Evolutionary conservation across 2,113 vertebrate genomes (phyloP), one percentile per base, ranked within the genome.

Genomic region (Dolichotis patagonum): DNA sequence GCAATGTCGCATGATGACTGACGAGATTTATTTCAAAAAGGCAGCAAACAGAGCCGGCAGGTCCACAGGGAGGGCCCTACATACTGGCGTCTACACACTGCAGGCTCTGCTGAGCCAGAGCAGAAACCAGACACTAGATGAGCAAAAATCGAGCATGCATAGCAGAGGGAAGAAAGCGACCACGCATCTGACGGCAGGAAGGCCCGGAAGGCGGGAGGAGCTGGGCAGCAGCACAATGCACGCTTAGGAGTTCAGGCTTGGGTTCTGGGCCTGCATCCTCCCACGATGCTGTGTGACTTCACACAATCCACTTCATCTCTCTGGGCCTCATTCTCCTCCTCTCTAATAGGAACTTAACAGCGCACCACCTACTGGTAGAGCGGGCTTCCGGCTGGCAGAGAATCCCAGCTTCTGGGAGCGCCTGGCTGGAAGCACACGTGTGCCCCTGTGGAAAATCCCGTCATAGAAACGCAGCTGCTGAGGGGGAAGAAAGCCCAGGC

Each of bases 1-100:
- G 0, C 20, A 0, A 4, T 20, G 56, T 19, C 49, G 22, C 11
- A 0, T 32, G 86, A 52, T 4, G 24, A 30, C 38, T 22, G 84
- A 35, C 38, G 0, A 10, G n/a, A 16, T 22, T 41, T 10, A 16
- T 54, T 52, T 63, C 83, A 26, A 4, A 91, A 62, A 71, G 85
- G 11, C 88, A 58, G 20, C 78, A 4, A 46, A 28, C 8, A 7
- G 35, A 81, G 65, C 73, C 20, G 54, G 86, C 30, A 13, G 7
- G 5, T 10, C 80, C 62, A 22, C 16, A 81, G 30, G 41, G 41
- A 38, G 17, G 92, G 80, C 54, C 56, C n/a, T n/a, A n/a, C 26
- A 3, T 88, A 78, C 52, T 30, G 32, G 28, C 7, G 3, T 24
- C 22, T 3, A 13, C 0, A 11, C 0, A 9, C 81, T 60, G 38